Conservation (phyloP, 2,113 vertebrate genomes). For the Mobula hypostoma region DNA sequence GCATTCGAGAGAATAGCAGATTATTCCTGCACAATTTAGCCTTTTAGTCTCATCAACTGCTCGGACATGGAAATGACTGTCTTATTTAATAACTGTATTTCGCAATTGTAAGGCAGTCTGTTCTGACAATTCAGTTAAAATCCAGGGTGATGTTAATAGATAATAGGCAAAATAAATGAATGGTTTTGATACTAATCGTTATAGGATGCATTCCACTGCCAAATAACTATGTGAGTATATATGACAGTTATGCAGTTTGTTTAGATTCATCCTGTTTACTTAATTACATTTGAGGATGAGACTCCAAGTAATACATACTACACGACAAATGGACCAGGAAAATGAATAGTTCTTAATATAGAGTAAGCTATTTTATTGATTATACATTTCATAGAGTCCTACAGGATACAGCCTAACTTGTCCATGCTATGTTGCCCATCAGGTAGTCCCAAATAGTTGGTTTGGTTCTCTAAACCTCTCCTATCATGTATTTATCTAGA, state of each 20-base stretch:
- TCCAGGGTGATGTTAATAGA: not conserved
- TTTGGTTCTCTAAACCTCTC: no score
- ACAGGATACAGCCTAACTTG: no score
- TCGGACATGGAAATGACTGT: not conserved
- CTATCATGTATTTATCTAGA: no score
- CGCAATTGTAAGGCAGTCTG: not conserved
- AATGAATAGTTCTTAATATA: not conserved
- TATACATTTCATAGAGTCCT: no score
- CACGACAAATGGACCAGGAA: not conserved
- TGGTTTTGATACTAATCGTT: not conserved
- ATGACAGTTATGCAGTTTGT: not conserved
- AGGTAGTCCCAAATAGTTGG: no score
- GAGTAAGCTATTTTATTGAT: not conserved
- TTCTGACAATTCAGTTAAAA: not conserved
- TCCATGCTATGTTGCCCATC: no score
- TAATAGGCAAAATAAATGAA: not conserved
- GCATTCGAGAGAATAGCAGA: not conserved
- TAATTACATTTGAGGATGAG: not conserved
- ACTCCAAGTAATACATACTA: not conserved
- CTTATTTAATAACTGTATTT: not conserved
- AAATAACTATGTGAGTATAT: not conserved
- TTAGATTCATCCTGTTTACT: not conserved
- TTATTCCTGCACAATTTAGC: not conserved
- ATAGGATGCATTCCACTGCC: no score
- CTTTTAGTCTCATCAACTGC: not conserved